Evolutionary conservation across 1,140 invertebrate genomes (phyloP).

Genomic region (Zaprionus africanus): DNA sequence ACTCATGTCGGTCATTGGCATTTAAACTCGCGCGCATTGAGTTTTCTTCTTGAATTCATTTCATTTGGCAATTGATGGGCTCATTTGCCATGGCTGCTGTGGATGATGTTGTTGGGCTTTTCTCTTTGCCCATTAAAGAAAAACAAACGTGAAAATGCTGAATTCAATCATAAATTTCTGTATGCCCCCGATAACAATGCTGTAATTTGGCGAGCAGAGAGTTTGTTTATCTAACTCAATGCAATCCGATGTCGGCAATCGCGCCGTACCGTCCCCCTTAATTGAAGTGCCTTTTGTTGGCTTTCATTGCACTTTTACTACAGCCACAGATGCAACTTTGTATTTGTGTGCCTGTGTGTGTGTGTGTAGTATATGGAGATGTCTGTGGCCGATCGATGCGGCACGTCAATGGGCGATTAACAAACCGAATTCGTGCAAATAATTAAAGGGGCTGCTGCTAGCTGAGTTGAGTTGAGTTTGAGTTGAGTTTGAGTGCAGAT

Average conservation of each 20-base stretch:
- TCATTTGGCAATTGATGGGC: slow-evolving; percentile 57
- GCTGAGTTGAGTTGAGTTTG: slow-evolving; percentile 4
- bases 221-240: slow-evolving; percentile 64
- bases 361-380: slow-evolving; percentile 41
- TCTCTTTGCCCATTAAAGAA: slow-evolving; percentile 55
- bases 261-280: slow-evolving; percentile 51
- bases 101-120: slow-evolving; percentile 38
- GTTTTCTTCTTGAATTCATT: slow-evolving; percentile 54
- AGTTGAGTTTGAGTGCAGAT: slow-evolving; percentile 10
- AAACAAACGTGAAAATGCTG: slow-evolving; percentile 57
- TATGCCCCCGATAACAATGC: slow-evolving; percentile 55
- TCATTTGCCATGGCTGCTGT: slow-evolving; percentile 18
- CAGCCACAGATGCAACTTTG: slow-evolving; percentile 29
- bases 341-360: slow-evolving; percentile 10
- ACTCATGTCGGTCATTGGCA: slow-evolving; percentile 55
- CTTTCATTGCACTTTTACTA: slow-evolving; percentile 62
- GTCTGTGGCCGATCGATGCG: slow-evolving; percentile 50
- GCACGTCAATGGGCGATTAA: slow-evolving; percentile 59
- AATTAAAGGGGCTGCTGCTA: slow-evolving; percentile 55
- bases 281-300: slow-evolving; percentile 66
- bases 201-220: slow-evolving; percentile 54
- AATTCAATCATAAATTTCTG: slow-evolving; percentile 66
- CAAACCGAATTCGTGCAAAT: slow-evolving; percentile 68
- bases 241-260: slow-evolving; percentile 46
- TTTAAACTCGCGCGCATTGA: slow-evolving; percentile 38